Evolutionary conservation across 2,888 invertebrate species (phyloP), one percentile per base, ranked within the genome.

Genomic region (Lasius platythorax): DNA sequence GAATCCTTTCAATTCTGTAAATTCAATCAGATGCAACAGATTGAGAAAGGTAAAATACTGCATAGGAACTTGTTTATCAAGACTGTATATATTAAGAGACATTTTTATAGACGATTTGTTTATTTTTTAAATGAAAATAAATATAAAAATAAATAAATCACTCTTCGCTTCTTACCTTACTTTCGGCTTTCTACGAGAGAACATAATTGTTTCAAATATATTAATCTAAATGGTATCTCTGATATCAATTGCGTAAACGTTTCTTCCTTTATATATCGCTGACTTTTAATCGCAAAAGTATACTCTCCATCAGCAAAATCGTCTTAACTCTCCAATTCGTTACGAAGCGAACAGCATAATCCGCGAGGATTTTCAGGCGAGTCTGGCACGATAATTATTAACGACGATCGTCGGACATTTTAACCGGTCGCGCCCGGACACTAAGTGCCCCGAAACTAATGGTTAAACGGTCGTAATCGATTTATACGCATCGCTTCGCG

Each of bases 321-420:
- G 64, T 89, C 85, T 83, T 89, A 84, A 88, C 84, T 85, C 87
- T 72, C 40, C 50, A 33, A 81, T 81, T 85, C 74, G 89, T 87
- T 84, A 79, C 84, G 76, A 74, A n/a, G 8, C n/a, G 84, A 78
- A 83, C 50, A 46, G 58, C 73, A 78, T 88, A 88, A 89, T 89
- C 89, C 87, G 61, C 28, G 30, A 70, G 73, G 84, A 79, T 89
- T 89, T 89, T 83, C 89, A 73, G 66, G 66, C 64, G 81, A 87
- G 58, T 67, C 15, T 64, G 73, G 58, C 40, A 28, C 79, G 84
- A 88, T 91, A 91, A 91, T 91, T 90, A 91, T 90, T 91, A 91
- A 90, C 88, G 86, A 76, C 82, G 56, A 82, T 56, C 58, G 73
- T 15, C 40, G 46, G 67, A 79, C 72, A 40, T 78, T 87, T 86